A percentile compares a stretch with the other conserved stretches of the same genome.
phyloP scores from a whole-genome alignment of 92 coral and sea anemone species.

The Epizoanthus ramosus region DNA sequence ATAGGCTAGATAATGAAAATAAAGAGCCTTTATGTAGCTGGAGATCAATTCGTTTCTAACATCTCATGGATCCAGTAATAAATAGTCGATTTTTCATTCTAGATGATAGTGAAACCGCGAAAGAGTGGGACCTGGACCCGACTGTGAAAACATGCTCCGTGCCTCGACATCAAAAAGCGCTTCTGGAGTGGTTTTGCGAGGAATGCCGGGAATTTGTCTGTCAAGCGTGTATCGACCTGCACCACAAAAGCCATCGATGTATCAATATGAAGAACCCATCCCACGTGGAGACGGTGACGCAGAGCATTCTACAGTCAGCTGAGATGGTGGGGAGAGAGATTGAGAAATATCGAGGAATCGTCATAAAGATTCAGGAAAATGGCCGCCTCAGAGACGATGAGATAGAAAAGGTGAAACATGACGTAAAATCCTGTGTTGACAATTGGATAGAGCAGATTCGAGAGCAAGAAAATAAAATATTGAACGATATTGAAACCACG shows the following conservation, averaged over 20 bases:
- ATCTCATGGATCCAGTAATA: too few relatives aligned
- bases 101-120: neutral
- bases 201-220: conserved; percentile 1
- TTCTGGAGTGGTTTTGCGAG: neutral
- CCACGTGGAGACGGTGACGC: neutral
- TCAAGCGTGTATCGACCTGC: neutral
- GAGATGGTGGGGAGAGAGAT: conserved; percentile 4
- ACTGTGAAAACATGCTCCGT: neutral
- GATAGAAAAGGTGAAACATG: conserved; percentile 14
- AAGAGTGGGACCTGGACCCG: neutral
- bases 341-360: neutral
- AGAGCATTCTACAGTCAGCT: neutral
- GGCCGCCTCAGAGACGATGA: conserved; percentile 9
- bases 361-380: neutral
- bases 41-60: too few relatives aligned
- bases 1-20: too few relatives aligned
- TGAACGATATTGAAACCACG: conserved; percentile 34
- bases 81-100: neutral
- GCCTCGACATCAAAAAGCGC: neutral
- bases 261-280: neutral
- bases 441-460: conserved; percentile 22
- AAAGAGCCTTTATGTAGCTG: too few relatives aligned
- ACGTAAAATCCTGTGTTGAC: conserved; percentile 2
- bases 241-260: neutral
- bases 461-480: conserved; percentile 15